phyloP scores from a whole-genome alignment of 2,797 vertebrate species.

The Microctenopoma steveboyesi region DNA sequence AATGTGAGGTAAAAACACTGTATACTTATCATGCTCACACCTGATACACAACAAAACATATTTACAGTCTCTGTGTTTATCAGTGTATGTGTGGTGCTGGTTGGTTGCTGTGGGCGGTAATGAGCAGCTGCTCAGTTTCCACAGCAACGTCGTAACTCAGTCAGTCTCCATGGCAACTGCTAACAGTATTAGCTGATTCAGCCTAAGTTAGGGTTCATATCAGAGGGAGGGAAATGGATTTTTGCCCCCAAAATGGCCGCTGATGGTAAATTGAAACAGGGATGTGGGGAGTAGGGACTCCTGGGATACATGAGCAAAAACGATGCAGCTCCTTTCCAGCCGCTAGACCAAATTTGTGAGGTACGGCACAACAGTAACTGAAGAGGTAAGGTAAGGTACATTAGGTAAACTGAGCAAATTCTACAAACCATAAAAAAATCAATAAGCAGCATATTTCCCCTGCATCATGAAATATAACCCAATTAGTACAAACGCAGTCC shows the following conservation, averaged over 20 bases:
- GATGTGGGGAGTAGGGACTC: constrained; percentile 9
- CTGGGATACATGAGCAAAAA: constrained; percentile 21
- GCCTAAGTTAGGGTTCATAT: constrained; percentile 68
- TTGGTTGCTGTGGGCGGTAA: constrained; percentile 75
- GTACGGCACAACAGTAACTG: neutral
- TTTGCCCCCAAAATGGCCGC: constrained; percentile 34
- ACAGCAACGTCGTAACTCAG: constrained; percentile 81
- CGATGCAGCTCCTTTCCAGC: constrained; percentile 4
- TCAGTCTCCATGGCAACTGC: constrained; percentile 85
- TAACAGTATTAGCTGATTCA: constrained; percentile 80
- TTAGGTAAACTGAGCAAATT: constrained; percentile 8
- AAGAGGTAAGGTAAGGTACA: neutral
- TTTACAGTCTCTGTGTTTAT: constrained; percentile 9
- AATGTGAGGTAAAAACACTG: constrained; percentile 13
- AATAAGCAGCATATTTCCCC: constrained; percentile 20
- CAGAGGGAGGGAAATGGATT: constrained; percentile 38
- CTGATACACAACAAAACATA: constrained; percentile 23
- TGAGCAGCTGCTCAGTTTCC: constrained; percentile 80
- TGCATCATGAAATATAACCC: constrained; percentile 36
- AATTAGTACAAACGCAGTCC: constrained; percentile 40
- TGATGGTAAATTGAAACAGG: constrained; percentile 30
- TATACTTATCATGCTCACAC: neutral
- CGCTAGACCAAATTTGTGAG: neutral
- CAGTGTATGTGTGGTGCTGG: constrained; percentile 23
- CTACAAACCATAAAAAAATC: constrained; percentile 4